Conservation (phyloP, 2,888 invertebrate species). For the Opisthograptis luteolata region DNA sequence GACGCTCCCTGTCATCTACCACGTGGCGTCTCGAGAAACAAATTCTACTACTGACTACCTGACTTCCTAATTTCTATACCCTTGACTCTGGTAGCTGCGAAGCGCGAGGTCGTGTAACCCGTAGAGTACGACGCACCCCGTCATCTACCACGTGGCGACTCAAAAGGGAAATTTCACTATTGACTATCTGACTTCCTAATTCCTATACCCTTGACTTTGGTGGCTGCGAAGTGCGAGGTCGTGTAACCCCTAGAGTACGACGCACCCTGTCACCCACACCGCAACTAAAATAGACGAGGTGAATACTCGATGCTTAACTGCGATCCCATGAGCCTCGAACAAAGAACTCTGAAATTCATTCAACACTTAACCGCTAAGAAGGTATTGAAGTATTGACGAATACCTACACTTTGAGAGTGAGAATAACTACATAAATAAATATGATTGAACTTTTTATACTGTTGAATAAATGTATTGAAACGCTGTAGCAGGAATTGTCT, state of each 20-base stretch:
- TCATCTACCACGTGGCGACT: constrained; percentile 34
- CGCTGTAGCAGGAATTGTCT: too few species aligned
- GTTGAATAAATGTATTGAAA: too few species aligned
- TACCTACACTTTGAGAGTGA: background rate
- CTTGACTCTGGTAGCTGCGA: too few species aligned
- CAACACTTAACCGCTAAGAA: constrained; percentile 13
- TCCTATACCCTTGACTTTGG: constrained; percentile 47
- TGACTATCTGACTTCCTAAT: background rate
- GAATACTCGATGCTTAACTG: constrained; percentile 54
- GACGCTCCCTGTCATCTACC: too few species aligned
- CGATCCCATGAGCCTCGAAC: constrained; percentile 47
- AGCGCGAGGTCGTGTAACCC: too few species aligned
- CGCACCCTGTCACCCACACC: constrained; percentile 73
- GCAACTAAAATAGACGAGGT: constrained; percentile 75
- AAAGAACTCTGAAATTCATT: constrained; percentile 45
- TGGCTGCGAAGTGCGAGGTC: constrained; percentile 45
- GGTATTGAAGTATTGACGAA: constrained; percentile 4
- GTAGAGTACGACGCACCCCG: too few species aligned
- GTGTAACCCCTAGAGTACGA: constrained; percentile 60
- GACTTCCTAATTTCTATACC: too few species aligned
- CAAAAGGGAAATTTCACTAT: too few species aligned
- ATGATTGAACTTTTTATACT: too few species aligned
- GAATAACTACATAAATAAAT: background rate
- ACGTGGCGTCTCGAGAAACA: background rate
- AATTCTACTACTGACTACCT: too few species aligned